phyloP scores from a whole-genome alignment of 2,797 vertebrate genomes.

The Tragopan temminckii region DNA sequence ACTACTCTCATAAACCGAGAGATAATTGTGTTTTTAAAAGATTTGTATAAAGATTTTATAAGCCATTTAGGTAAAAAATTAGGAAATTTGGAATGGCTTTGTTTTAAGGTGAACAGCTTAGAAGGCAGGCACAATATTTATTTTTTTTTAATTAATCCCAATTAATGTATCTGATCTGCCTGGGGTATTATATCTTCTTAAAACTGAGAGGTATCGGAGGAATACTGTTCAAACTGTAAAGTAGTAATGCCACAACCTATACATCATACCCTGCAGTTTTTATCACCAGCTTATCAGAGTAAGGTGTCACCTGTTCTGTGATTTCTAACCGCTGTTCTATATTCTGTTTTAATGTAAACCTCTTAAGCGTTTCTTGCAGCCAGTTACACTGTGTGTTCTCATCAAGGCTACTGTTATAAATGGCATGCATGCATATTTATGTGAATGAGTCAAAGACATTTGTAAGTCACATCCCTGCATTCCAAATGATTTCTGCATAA shows the following conservation, averaged over 20 bases:
- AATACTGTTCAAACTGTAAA: conserved; percentile 52
- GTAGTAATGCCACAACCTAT: conserved; percentile 64
- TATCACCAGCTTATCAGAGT: conserved; percentile 83
- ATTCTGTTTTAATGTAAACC: conserved; percentile 84
- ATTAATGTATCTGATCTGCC: neutral
- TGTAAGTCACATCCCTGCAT: conserved; percentile 85
- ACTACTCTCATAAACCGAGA: neutral
- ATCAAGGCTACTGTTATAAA: conserved; percentile 88
- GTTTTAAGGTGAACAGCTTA: neutral
- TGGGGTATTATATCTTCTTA: neutral
- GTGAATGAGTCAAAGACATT: conserved; percentile 85
- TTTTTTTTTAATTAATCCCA: neutral
- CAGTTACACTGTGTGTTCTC: conserved; percentile 83
- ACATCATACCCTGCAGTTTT: conserved; percentile 79
- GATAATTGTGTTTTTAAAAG: neutral
- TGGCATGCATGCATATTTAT: conserved; percentile 86
- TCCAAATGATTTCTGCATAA: conserved; percentile 80
- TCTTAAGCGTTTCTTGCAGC: conserved; percentile 80
- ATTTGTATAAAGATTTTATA: neutral
- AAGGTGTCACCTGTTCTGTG: conserved; percentile 84
- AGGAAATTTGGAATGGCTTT: neutral
- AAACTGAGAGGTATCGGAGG: conserved; percentile 36
- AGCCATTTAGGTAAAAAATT: neutral
- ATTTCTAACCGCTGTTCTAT: conserved; percentile 83
- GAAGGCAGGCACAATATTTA: neutral